These are phyloP conservation scores for Crotalus helleri DNA, from an alignment of 2,113 vertebrate genomes.

Conservation along the genomic window DNA sequence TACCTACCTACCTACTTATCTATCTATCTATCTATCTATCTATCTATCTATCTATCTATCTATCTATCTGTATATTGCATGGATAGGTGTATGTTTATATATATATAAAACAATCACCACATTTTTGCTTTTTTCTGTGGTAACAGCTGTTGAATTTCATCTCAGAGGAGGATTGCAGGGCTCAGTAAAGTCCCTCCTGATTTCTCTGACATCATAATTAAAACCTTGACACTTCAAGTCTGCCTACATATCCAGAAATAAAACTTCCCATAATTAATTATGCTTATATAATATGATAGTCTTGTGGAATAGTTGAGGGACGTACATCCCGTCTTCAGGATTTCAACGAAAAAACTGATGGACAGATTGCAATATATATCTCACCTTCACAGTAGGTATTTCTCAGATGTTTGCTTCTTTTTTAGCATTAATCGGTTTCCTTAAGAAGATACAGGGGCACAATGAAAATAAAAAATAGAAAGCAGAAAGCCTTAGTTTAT, in stretches of 20 bases:
- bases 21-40: not conserved
- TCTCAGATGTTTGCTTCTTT: not conserved
- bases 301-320: not conserved
- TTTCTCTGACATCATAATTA: conserved; percentile 34
- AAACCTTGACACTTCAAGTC: conserved; percentile 27
- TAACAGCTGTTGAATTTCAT: conserved; percentile 35
- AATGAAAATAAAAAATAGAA: not conserved
- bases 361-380: conserved; percentile 12
- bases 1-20: not conserved
- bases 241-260: conserved; percentile 35
- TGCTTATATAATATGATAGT: conserved; percentile 2
- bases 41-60: too few species aligned
- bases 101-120: not conserved
- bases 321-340: not conserved
- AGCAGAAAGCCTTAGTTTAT: not conserved
- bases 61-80: not conserved
- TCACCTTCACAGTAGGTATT: not conserved
- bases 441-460: not conserved
- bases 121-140: conserved; percentile 4
- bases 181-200: conserved; percentile 24
- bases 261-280: conserved; percentile 30
- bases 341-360: not conserved
- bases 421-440: not conserved
- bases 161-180: not conserved
- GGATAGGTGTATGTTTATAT: not conserved